Conservation (phyloP, 1,140 invertebrate species). For the Orchestia grillus region DNA sequence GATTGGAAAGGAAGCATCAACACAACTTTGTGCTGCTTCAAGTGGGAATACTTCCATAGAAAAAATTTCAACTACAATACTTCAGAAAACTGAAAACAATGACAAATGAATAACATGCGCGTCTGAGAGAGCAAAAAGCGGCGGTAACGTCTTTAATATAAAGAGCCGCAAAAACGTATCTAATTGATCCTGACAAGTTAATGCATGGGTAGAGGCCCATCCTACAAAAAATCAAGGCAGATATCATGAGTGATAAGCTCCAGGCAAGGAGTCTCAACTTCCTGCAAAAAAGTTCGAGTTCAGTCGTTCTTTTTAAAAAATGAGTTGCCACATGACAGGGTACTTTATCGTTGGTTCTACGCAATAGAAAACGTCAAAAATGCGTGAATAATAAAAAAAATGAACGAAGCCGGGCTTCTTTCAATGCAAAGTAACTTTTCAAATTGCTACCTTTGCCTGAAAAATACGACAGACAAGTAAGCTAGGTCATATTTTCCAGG, state of each 20-base stretch:
- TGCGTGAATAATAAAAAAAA: neutral
- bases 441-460: neutral
- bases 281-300: neutral
- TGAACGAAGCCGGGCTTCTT: neutral
- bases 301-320: neutral
- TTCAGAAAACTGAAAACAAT: neutral
- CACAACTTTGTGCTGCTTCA: neutral
- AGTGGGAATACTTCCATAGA: neutral
- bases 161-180: constrained; percentile 14
- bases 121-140: neutral
- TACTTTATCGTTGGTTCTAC: neutral
- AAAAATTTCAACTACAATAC: neutral
- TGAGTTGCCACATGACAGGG: neutral
- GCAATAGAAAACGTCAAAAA: neutral
- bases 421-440: neutral
- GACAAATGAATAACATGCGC: neutral
- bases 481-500: neutral
- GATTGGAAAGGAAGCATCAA: neutral
- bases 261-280: neutral
- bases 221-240: neutral
- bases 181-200: constrained; percentile 41
- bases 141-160: constrained; percentile 24
- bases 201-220: neutral
- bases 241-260: neutral
- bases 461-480: neutral